A percentile compares a stretch with the other conserved stretches of the same genome.
Conservation (phyloP, 37 sponge, comb jelly and placozoan species). For the Tethya wilhelma region DNA sequence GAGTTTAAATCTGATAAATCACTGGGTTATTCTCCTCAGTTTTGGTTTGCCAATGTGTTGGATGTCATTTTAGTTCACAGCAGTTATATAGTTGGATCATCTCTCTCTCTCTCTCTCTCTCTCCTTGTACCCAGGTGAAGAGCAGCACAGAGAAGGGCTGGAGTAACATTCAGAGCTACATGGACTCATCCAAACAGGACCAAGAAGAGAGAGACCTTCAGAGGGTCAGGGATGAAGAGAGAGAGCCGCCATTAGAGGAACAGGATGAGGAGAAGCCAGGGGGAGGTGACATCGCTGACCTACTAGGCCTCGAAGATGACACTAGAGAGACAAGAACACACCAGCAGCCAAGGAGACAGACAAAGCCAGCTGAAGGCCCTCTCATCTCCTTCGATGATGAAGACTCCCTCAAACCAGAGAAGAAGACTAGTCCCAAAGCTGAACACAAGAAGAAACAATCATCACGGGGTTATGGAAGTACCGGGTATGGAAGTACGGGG, state of each 20-base stretch:
- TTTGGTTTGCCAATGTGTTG: too few species aligned
- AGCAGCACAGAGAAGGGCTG: conserved; percentile 32
- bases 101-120: neutral
- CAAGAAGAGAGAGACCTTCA: neutral
- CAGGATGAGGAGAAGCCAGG: neutral
- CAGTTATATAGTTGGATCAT: too few species aligned
- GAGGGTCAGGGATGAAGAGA: neutral
- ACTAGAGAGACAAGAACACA: neutral
- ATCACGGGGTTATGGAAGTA: neutral
- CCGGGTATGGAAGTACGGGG: conserved; percentile 24
- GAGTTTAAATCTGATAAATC: too few species aligned
- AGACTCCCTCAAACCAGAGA: neutral
- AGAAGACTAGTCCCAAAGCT: neutral
- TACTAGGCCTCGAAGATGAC: neutral
- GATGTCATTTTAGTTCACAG: too few species aligned
- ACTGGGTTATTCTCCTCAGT: neutral
- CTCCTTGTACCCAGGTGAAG: conserved; percentile 44
- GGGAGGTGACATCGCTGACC: neutral
- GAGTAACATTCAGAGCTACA: conserved; percentile 24
- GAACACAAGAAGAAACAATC: neutral
- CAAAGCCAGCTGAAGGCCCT: neutral
- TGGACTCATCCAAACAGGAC: neutral
- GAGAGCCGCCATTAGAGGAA: neutral
- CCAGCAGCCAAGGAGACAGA: neutral
- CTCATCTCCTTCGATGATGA: conserved; percentile 24